phyloP scores from a whole-genome alignment of 2,888 invertebrate genomes.

The Apantesis nais region DNA sequence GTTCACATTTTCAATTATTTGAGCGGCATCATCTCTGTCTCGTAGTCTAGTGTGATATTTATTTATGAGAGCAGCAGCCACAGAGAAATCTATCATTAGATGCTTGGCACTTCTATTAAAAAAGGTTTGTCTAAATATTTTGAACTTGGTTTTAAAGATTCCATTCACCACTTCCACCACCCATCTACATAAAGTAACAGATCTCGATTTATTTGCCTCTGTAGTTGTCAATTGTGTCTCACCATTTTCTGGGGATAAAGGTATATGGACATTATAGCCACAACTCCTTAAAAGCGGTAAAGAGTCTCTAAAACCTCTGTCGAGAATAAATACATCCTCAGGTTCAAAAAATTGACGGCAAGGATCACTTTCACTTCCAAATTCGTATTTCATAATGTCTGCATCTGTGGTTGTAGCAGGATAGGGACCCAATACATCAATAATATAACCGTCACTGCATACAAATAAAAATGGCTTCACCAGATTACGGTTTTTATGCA shows the following conservation, averaged over 20 bases:
- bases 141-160: constrained; percentile 1
- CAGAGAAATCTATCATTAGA: constrained; percentile 6
- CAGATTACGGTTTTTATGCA: too few relatives aligned
- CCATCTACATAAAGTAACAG: constrained; percentile 10
- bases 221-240: neutral
- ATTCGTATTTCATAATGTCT: constrained; percentile 6
- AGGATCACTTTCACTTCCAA: neutral
- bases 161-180: constrained; percentile 13
- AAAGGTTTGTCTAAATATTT: constrained; percentile 8
- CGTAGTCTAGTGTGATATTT: neutral
- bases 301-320: constrained; percentile 2
- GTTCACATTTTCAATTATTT: constrained; percentile 3
- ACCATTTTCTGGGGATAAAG: neutral
- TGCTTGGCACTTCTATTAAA: constrained; percentile 6
- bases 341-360: neutral
- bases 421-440: neutral
- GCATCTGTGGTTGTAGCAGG: constrained; percentile 13
- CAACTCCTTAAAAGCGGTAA: neutral
- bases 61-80: constrained; percentile 9
- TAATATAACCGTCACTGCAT: too few relatives aligned
- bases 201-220: constrained; percentile 7
- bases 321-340: neutral
- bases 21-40: constrained; percentile 10
- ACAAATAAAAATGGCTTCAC: too few relatives aligned
- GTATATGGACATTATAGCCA: neutral